phyloP scores from a whole-genome alignment of 1,140 invertebrate genomes.

The Drosophila parabipectinata region DNA sequence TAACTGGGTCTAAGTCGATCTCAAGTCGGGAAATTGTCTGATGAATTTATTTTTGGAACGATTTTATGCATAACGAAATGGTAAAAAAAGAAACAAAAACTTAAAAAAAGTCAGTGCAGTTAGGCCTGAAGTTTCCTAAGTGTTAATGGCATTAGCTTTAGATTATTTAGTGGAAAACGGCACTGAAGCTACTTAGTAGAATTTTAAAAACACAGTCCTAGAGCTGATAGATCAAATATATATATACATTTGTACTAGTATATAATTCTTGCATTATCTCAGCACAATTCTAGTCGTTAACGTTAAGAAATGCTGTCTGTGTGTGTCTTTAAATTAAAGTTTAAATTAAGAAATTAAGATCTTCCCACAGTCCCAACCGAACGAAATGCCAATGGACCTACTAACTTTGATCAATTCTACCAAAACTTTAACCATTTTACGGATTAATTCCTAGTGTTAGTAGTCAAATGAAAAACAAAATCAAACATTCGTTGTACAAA shows the following conservation, averaged over 20 bases:
- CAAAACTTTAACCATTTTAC: constrained; percentile 37
- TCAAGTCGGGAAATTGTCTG: constrained; percentile 36
- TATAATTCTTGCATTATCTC: constrained; percentile 46
- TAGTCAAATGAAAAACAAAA: constrained; percentile 34
- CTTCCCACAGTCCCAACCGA: constrained; percentile 20
- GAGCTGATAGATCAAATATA: constrained; percentile 29
- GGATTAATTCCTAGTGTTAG: constrained; percentile 32
- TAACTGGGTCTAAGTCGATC: constrained; percentile 67
- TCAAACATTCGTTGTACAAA: constrained; percentile 61
- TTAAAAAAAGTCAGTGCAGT: constrained; percentile 12
- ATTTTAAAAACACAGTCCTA: constrained; percentile 34
- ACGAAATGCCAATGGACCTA: constrained; percentile 50
- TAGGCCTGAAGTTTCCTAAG: constrained; percentile 9
- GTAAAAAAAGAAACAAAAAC: background rate
- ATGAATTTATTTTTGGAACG: constrained; percentile 73
- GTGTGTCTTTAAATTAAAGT: constrained; percentile 27
- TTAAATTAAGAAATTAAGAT: constrained; percentile 29
- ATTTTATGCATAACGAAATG: constrained; percentile 52
- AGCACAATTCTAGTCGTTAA: constrained; percentile 69
- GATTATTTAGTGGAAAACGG: constrained; percentile 34
- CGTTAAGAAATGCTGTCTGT: constrained; percentile 21
- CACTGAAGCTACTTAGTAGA: constrained; percentile 62
- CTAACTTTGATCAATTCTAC: constrained; percentile 29
- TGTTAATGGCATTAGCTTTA: constrained; percentile 13
- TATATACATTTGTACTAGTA: constrained; percentile 1